Evolutionary conservation across 2,888 invertebrate genomes (phyloP), one percentile per base, ranked within the genome.

Genomic region (Altica lythri): DNA sequence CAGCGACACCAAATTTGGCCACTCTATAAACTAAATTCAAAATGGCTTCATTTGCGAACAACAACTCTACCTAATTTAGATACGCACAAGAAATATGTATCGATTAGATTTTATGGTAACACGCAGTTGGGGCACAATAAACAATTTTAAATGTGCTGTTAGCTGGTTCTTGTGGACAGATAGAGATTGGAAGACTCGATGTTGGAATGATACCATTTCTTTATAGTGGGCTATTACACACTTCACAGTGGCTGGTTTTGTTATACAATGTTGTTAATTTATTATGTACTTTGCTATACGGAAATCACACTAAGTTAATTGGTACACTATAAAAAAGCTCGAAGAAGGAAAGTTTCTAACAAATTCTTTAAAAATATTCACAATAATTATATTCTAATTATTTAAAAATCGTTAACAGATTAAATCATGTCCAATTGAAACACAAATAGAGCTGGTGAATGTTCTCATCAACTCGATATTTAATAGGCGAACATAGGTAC

Each of bases 1-100:
- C 72, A 72, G 69, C 74, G 73, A 76, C 75, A 75, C 76, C 75
- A 76, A 77, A 76, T 77, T 77, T 72, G 77, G 76, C 72, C 75
- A 76, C 76, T 75, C 72, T 72, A 76, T 77, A 76, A 77, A 77
- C 71, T 68, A 73, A 73, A 72, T 72, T 72, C 75, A 73, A 73
- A 77, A 77, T 77, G 77, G 76, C 77, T 77, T 77, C 75, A 77
- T 77, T 76, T 76, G 72, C 64, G 71, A 67, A 68, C 68, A 67
- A 68, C 68, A 62, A 66, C 66, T 67, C 70, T 64, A 63, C 69
- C 69, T 69, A 70, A 72, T 70, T 71, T 70, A 67, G 67, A 64
- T 67, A 66, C 64, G 62, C 63, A 40, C 40, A 43, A 47, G 54
- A 58, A 55, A 55, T 55, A 53, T 57, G 46, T 57, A 55, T 54